Base-by-base conservation (phyloP, 1,140 invertebrate species). In the Asbolus verrucosus region DNA sequence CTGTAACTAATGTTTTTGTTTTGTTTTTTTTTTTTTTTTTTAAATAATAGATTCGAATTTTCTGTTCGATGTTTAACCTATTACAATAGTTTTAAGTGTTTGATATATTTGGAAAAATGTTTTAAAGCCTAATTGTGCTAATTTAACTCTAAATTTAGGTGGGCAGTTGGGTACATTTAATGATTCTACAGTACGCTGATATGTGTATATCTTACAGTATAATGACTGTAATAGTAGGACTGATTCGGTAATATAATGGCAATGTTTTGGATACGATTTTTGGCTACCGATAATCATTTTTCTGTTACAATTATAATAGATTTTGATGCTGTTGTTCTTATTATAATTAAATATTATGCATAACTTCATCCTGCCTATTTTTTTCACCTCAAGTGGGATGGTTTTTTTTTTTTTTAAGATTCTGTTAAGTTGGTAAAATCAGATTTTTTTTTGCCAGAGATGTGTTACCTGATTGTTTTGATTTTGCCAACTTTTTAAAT, bases 31-130 rank as follows among this genome's bases (percentile, higher is more conserved):
- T n/a, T n/a, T n/a, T n/a, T n/a, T n/a, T n/a, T n/a, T n/a, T n/a
- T n/a, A n/a, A n/a, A 71, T 71, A 62, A 19, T 70, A 50, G 38
- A 31, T 70, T 41, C 61, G 65, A 59, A 71, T 67, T 21, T 8
- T 24, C 65, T 67, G 46, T 71, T 67, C 46, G 50, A 50, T 71
- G 70, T 69, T 69, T 72, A 72, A 72, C 59, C 62, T 72, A n/a
- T n/a, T n/a, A n/a, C n/a, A 65, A 69, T 74, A 74, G 73, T 74
- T 74, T 74, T 74, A 74, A 74, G 70, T 54, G 73, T 74, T 54
- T 74, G 73, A 74, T 74, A n/a, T n/a, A n/a, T n/a, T n/a, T n/a
- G n/a, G n/a, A n/a, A 66, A 69, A 68, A 27, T 66, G 66, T 74
- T 74, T 67, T 68, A 63, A 68, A 68, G 18, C 50, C 19, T 63